Percentiles rank a stretch among this genome's conserved stretches.
Evolutionary conservation across 2,113 vertebrate genomes (phyloP).

Genomic region (Caranx ignobilis): DNA sequence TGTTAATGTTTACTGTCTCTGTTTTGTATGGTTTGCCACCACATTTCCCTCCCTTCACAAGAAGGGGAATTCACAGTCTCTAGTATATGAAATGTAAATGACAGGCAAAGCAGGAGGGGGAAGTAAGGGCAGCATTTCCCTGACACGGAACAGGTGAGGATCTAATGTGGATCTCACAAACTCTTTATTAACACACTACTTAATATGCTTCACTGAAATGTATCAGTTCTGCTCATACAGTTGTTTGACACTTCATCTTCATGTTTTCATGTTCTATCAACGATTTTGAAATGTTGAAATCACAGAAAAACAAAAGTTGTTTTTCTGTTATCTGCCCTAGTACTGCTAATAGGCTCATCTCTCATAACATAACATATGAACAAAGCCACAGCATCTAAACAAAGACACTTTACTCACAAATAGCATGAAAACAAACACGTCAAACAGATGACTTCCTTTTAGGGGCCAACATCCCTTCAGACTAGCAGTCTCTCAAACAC

Average conservation of each 20-base stretch:
- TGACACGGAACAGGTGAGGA: constrained; percentile 3
- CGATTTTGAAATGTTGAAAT: too few relatives aligned
- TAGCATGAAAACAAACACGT: constrained; percentile 56
- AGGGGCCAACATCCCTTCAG: constrained; percentile 66
- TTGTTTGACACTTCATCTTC: neutral
- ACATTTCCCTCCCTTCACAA: constrained; percentile 19
- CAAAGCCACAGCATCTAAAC: constrained; percentile 38
- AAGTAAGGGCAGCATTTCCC: constrained; percentile 49
- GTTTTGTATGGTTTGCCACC: constrained; percentile 20
- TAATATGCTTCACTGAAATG: too few relatives aligned
- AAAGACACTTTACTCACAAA: constrained; percentile 45
- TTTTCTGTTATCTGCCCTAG: too few relatives aligned
- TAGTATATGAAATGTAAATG: constrained; percentile 75
- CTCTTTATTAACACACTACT: too few relatives aligned
- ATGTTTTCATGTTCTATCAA: too few relatives aligned
- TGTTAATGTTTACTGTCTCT: constrained; percentile 36
- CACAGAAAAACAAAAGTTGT: too few relatives aligned
- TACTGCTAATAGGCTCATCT: neutral
- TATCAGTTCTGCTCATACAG: neutral
- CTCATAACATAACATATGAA: constrained; percentile 32
- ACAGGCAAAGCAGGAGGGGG: constrained; percentile 61
- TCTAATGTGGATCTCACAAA: neutral
- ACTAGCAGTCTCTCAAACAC: constrained; percentile 47
- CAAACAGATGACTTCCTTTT: constrained; percentile 73
- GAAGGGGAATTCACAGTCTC: constrained; percentile 67